A percentile compares a stretch with the other conserved stretches of the same genome.
Conservation (phyloP, 2,888 invertebrate genomes). For the Hemaris fuciformis region DNA sequence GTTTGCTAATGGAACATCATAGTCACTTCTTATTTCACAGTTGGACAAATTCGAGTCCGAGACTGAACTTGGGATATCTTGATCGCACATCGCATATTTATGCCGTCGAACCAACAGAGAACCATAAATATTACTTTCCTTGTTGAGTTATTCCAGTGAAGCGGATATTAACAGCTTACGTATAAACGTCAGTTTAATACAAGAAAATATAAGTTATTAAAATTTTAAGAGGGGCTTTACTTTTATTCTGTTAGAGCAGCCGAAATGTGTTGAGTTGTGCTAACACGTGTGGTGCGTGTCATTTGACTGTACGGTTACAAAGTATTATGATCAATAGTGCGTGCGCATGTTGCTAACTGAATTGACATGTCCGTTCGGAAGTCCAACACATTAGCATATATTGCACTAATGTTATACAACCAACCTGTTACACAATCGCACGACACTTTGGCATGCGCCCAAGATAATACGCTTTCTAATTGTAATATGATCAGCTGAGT, state of each 20-base stretch:
- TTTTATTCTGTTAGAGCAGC: background rate
- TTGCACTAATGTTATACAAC: slow-evolving; percentile 65
- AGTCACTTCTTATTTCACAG: too few relatives aligned
- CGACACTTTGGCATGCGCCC: slow-evolving; percentile 63
- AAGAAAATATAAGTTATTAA: too few relatives aligned
- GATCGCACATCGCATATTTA: too few relatives aligned
- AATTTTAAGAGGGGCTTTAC: too few relatives aligned
- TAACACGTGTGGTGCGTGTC: background rate
- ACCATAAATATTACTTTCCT: too few relatives aligned
- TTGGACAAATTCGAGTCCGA: too few relatives aligned
- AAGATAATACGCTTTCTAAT: slow-evolving; percentile 65
- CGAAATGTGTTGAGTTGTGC: background rate
- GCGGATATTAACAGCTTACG: too few relatives aligned
- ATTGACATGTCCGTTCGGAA: slow-evolving; percentile 72
- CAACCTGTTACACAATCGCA: slow-evolving; percentile 51
- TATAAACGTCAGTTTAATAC: too few relatives aligned
- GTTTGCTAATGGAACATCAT: too few relatives aligned
- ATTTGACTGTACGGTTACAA: background rate
- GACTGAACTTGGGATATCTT: too few relatives aligned
- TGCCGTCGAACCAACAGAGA: too few relatives aligned
- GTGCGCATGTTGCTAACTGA: slow-evolving; percentile 39
- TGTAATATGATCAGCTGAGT: slow-evolving; percentile 24
- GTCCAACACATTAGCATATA: slow-evolving; percentile 63
- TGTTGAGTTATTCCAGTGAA: too few relatives aligned
- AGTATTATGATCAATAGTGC: background rate